Base-by-base conservation (phyloP, 2,888 invertebrate species). In the Papilio demoleus region DNA sequence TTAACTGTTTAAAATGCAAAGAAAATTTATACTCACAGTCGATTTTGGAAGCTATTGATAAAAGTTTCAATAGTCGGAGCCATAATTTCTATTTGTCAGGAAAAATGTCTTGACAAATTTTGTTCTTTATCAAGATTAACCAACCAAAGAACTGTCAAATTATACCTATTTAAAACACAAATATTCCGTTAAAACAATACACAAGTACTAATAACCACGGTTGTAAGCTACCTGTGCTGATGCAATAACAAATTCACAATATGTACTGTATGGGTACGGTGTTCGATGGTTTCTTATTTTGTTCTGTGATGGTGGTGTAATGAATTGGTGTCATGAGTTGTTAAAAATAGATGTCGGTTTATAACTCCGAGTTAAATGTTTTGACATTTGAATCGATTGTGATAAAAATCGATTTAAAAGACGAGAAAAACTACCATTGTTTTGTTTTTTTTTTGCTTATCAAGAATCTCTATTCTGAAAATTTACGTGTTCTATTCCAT, bases 41-140 rank as follows among this genome's bases (percentile, higher is more conserved):
- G 94, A 87, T 93, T 94, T 85, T 94, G 94, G 88, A 96, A 95
- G 76, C 95, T 94, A 87, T 95, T 95, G 78, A 95, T 84, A 85
- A 96, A 95, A 71, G 93, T 92, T 79, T 94, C 91, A 73, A 95
- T 85, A 77, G 93, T 93, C 73, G 94, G 89, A 83, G 94, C 92
- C 95, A 95, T 95, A 27, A 27, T 53, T 53, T 27, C 47, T 14
- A 53, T 53, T 53, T 53, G n/a, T 53, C 3, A 27, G 11, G 27
- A 53, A 50, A 53, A 53, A 24, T 24, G 53, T n/a, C 24, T 27
- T 53, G 27, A 53, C 53, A 27, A 53, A 4, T 27, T 12, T 50
- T 50, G 50, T 27, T 53, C 53, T 53, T 27, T 53, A 4, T 53
- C 14, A 12, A 50, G 22, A 24, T 24, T 22, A 31, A 31, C 6